These are phyloP conservation scores for Acridotheres tristis DNA, from an alignment of 2,797 vertebrate genomes.

Conservation along the genomic window DNA sequence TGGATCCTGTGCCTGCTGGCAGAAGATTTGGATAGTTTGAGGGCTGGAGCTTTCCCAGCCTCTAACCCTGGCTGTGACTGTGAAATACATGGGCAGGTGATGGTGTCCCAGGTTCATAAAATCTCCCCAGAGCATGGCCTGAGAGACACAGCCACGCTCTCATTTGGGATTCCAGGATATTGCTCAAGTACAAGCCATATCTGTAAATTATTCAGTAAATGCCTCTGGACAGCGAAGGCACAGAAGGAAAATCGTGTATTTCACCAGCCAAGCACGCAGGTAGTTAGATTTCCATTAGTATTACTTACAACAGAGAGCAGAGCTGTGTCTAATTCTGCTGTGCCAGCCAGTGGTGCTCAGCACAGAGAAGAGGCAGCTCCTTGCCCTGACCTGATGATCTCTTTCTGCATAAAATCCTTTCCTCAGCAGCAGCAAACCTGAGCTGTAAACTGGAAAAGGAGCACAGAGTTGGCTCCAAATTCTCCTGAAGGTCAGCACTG, in stretches of 20 bases:
- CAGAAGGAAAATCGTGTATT: background rate
- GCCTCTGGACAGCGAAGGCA: background rate
- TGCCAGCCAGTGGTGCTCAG: background rate
- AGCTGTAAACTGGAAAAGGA: background rate
- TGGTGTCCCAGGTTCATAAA: background rate
- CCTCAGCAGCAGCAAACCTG: background rate
- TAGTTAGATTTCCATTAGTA: background rate
- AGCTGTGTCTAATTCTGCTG: background rate
- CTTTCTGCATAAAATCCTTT: background rate
- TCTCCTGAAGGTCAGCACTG: background rate
- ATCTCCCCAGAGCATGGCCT: background rate
- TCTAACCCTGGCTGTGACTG: background rate
- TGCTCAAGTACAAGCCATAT: background rate
- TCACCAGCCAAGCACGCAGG: background rate
- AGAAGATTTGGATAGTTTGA: background rate
- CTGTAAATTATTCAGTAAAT: conserved; percentile 18
- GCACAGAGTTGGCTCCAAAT: background rate
- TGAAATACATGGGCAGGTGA: background rate
- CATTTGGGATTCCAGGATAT: background rate
- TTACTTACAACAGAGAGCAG: background rate
- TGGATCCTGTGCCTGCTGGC: background rate
- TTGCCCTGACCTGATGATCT: background rate
- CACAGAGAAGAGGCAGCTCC: background rate
- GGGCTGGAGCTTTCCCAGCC: background rate
- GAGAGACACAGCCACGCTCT: background rate